A percentile compares a stretch with the other conserved stretches of the same genome.
Evolutionary conservation across 2,797 vertebrate species (phyloP).

Genomic region (Hemibagrus guttatus): DNA sequence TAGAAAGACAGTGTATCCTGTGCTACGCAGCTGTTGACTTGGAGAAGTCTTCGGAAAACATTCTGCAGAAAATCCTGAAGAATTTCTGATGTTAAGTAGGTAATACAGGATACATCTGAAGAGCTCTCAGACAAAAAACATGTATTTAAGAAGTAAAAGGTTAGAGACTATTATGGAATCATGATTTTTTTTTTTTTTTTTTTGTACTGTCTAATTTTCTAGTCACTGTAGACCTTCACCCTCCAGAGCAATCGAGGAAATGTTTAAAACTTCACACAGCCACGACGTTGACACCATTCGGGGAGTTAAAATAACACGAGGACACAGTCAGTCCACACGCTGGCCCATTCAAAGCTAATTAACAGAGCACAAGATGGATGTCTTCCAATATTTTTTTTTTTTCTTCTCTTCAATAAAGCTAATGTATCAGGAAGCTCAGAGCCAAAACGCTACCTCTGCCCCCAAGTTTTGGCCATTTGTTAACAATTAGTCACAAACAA

Average conservation of each 20-base stretch:
- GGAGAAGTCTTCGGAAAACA: not conserved
- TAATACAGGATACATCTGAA: not conserved
- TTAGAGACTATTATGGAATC: not conserved
- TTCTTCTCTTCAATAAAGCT: constrained; percentile 25
- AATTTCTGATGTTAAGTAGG: not conserved
- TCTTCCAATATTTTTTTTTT: constrained; percentile 35
- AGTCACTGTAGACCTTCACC: constrained; percentile 3
- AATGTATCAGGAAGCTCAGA: constrained; percentile 34
- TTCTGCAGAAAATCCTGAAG: not conserved
- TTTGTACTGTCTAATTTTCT: constrained; percentile 5
- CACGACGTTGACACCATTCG: constrained; percentile 28
- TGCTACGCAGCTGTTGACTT: not conserved
- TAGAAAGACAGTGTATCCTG: not conserved
- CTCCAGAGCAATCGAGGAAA: constrained; percentile 5
- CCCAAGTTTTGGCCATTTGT: constrained; percentile 43
- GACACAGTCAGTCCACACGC: constrained; percentile 33
- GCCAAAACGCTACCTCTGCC: constrained; percentile 25
- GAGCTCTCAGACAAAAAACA: not conserved
- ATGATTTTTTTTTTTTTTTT: not conserved
- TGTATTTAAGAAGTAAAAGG: not conserved
- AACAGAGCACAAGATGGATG: constrained; percentile 37
- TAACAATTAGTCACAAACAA: constrained; percentile 53
- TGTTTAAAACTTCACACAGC: constrained; percentile 25
- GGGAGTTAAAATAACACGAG: constrained; percentile 38
- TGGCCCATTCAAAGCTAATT: constrained; percentile 50